phyloP scores from a whole-genome alignment of 2,888 invertebrate species.

The Gari tellinella region DNA sequence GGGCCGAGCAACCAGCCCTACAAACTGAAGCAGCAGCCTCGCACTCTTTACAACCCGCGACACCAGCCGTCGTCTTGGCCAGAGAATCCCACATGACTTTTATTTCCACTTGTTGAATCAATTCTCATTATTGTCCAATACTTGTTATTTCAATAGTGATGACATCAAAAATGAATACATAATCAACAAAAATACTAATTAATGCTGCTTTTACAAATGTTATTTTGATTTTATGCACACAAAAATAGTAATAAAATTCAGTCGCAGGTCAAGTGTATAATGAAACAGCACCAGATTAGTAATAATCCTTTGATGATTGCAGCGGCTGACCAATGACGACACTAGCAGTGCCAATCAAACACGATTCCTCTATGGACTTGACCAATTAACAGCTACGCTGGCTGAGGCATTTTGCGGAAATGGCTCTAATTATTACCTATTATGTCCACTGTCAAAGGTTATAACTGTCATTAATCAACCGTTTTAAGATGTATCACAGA shows the following conservation, averaged over 20 bases:
- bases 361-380: neutral
- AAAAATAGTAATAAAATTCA: no score
- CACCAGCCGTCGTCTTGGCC: conserved; percentile 48
- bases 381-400: neutral
- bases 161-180: neutral
- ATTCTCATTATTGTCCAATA: no score
- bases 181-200: neutral
- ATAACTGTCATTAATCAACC: conserved; percentile 10
- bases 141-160: neutral
- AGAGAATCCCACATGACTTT: conserved; percentile 50
- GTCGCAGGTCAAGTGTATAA: no score
- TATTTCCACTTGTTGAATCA: no score
- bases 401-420: conserved; percentile 1
- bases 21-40: conserved; percentile 54
- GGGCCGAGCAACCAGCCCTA: conserved; percentile 51
- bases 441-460: conserved; percentile 21
- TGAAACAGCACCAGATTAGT: no score
- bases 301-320: no score
- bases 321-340: no score
- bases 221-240: no score
- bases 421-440: conserved; percentile 28
- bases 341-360: no score
- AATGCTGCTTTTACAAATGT: neutral
- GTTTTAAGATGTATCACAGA: neutral
- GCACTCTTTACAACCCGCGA: conserved; percentile 61